Conservation (phyloP, 2,797 vertebrate genomes). For the Sylvilagus floridanus region DNA sequence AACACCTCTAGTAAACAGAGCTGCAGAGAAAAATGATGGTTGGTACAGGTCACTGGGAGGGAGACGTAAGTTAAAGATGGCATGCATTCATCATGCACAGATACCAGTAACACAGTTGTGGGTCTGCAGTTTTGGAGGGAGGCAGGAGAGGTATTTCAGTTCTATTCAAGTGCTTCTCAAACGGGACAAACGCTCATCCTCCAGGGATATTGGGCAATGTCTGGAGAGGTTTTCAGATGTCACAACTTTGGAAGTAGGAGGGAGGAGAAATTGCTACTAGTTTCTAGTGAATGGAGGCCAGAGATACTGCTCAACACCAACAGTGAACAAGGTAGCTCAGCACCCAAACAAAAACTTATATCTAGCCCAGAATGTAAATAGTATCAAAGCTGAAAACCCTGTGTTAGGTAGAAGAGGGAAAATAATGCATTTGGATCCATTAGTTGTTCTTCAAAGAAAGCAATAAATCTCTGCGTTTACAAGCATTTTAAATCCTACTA, state of each 20-base stretch:
- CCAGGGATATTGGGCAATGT: background rate
- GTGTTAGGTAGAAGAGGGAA: background rate
- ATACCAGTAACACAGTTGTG: accelerated
- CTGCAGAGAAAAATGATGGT: background rate
- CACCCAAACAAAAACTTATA: background rate
- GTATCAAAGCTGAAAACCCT: background rate
- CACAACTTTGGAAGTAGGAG: background rate
- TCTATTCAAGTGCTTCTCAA: background rate
- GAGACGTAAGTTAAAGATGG: background rate
- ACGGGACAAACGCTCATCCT: too few species aligned
- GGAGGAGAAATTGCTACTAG: background rate
- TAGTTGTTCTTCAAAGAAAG: background rate
- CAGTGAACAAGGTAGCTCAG: background rate
- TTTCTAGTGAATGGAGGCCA: too few species aligned
- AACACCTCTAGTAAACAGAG: slow-evolving; percentile 20
- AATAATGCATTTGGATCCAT: background rate
- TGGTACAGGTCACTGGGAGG: background rate
- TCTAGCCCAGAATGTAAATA: background rate
- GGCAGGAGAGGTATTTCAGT: background rate
- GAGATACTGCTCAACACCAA: background rate
- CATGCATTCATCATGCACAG: background rate
- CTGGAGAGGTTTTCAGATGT: background rate
- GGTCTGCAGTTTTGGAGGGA: too few species aligned
- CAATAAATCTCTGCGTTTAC: background rate
- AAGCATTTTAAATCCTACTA: background rate